These are phyloP conservation scores for Cybosia mesomella DNA, from an alignment of 2,888 invertebrate species.

Conservation along the genomic window DNA sequence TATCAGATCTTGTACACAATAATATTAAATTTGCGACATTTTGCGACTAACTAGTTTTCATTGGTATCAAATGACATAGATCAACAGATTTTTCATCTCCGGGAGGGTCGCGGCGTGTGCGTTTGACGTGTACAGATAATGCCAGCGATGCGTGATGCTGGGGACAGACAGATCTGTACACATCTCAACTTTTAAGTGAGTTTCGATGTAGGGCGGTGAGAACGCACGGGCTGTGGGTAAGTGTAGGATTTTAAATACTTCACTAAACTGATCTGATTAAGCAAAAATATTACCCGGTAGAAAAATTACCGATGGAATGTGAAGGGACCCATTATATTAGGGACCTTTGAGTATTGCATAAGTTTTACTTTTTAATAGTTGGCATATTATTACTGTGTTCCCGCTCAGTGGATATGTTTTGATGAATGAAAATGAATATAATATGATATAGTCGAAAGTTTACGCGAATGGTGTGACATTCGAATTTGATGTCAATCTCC, in stretches of 20 bases:
- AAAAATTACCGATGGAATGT: no score
- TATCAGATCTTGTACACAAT: no score
- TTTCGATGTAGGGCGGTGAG: conserved; percentile 35
- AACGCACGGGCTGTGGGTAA: not conserved
- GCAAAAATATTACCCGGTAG: no score
- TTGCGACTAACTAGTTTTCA: not conserved
- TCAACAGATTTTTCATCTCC: conserved; percentile 12
- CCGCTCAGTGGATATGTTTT: no score
- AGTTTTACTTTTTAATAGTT: not conserved
- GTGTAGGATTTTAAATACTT: not conserved
- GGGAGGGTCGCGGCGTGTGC: conserved; percentile 37
- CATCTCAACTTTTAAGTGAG: conserved; percentile 35
- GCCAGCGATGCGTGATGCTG: conserved; percentile 53
- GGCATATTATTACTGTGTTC: no score
- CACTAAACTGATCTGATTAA: not conserved
- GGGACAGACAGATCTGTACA: conserved; percentile 28
- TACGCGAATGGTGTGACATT: no score
- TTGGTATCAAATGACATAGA: conserved; percentile 12
- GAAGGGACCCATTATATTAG: no score
- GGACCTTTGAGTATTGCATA: not conserved
- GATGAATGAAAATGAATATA: no score
- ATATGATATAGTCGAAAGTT: no score
- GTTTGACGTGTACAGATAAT: conserved; percentile 59
- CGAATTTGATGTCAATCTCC: no score
- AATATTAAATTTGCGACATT: not conserved